Base-by-base conservation (phyloP, 2,113 vertebrate genomes). In the Acinonyx jubatus region DNA sequence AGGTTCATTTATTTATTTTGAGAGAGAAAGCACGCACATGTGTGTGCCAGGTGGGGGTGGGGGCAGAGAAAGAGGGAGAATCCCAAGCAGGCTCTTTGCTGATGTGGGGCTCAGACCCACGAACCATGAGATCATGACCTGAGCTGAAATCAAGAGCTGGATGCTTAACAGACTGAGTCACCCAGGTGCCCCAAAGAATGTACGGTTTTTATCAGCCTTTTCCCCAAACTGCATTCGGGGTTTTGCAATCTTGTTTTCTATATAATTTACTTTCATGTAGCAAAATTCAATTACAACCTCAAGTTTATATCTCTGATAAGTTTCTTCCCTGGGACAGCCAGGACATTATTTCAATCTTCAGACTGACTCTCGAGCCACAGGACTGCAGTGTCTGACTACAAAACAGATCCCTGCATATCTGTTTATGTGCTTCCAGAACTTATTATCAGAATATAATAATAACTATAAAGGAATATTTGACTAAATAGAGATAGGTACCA, bases 221-320 rank as follows among this genome's bases (percentile, higher is more conserved):
- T 71, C 81, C 33, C 52, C 5, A 61, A 81, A 80, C 27, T 5
- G 74, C 83, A 89, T 85, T 89, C 52, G 48, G 27, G 31, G 23
- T 94, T 89, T 92, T 38, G 9, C 73, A 63, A 78, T 83, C 55
- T 65, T 84, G 25, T 92, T 94, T 93, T 78, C 88, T 89, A 76
- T 48, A 41, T 63, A 68, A 76, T 87, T 89, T 68, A 85, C 31
- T 89, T 89, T 89, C 55, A 94, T 79, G 65, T 57, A 89, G 65
- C 79, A 95, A 97, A 74, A 96, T 92, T 92, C 36, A 86, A 38
- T 74, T 89, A 41, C 23, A 94, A 73, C 4, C 36, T 96, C 55
- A 92, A 86, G 45, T 33, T 96, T 82, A 4, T 45, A 74, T 92
- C 57, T 96, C 78, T 71, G 55, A 57, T 29, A 92, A 71, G 27